A percentile compares a stretch with the other conserved stretches of the same genome.
Conservation (phyloP, 2,113 vertebrate genomes). For the Chaetura pelagica region DNA sequence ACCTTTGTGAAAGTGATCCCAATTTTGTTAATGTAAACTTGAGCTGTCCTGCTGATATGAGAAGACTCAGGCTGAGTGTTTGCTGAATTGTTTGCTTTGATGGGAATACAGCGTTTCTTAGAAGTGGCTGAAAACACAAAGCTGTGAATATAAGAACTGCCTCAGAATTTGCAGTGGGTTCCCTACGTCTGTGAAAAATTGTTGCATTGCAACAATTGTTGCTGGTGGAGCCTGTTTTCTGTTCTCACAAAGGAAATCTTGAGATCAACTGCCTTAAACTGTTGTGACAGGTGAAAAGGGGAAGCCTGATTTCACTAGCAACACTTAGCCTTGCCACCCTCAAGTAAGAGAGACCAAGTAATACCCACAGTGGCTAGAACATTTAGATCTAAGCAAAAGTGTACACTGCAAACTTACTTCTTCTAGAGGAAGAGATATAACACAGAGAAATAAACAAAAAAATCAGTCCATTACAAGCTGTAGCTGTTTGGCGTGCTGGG, state of each 20-base stretch:
- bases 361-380: neutral
- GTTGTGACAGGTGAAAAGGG: neutral
- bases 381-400: neutral
- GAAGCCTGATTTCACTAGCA: neutral
- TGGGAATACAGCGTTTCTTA: neutral
- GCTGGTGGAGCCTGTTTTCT: neutral
- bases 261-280: neutral
- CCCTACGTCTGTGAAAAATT: neutral
- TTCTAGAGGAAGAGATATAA: neutral
- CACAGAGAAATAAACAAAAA: rapidly evolving
- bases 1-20: neutral
- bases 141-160: neutral
- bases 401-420: neutral
- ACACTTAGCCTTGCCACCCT: neutral
- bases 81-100: neutral
- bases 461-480: neutral
- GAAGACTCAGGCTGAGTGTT: neutral
- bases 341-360: neutral
- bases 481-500: neutral
- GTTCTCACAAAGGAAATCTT: neutral
- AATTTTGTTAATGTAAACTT: neutral
- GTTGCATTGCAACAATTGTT: neutral
- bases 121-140: neutral
- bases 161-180: neutral
- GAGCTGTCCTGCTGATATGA: neutral